phyloP scores from a whole-genome alignment of 2,113 vertebrate species.

The Merops nubicus region DNA sequence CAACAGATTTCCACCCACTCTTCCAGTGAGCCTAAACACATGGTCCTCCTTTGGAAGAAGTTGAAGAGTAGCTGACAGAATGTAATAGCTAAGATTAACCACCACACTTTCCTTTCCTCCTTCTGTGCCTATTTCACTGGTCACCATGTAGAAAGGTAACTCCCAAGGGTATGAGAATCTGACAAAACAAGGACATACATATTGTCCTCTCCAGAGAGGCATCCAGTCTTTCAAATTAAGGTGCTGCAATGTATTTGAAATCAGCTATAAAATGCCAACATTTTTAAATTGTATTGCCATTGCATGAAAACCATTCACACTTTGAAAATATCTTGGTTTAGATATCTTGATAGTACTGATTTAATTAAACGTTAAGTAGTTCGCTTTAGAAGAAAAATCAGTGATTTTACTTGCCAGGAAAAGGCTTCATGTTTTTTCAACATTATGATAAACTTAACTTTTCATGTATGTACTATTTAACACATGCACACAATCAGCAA shows the following conservation, averaged over 20 bases:
- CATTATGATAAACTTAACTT: neutral
- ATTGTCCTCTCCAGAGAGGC: rapidly evolving
- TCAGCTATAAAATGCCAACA: neutral
- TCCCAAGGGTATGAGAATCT: neutral
- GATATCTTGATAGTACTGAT: neutral
- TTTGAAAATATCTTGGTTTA: neutral
- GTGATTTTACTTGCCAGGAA: neutral
- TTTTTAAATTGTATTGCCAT: neutral
- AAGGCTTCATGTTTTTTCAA: neutral
- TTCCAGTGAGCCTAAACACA: neutral
- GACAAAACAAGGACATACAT: neutral
- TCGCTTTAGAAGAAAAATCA: neutral
- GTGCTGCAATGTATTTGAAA: neutral
- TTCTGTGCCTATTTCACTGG: neutral
- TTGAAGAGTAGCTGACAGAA: neutral
- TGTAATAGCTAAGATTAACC: neutral
- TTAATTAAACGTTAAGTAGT: neutral
- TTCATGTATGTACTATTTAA: neutral
- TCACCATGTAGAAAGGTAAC: neutral
- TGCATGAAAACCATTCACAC: neutral
- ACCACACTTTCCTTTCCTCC: neutral
- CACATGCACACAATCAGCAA: neutral
- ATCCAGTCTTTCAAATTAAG: neutral
- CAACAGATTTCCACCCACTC: neutral
- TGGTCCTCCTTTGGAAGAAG: neutral